phyloP scores from a whole-genome alignment of 2,113 vertebrate species.

The Grus americana region DNA sequence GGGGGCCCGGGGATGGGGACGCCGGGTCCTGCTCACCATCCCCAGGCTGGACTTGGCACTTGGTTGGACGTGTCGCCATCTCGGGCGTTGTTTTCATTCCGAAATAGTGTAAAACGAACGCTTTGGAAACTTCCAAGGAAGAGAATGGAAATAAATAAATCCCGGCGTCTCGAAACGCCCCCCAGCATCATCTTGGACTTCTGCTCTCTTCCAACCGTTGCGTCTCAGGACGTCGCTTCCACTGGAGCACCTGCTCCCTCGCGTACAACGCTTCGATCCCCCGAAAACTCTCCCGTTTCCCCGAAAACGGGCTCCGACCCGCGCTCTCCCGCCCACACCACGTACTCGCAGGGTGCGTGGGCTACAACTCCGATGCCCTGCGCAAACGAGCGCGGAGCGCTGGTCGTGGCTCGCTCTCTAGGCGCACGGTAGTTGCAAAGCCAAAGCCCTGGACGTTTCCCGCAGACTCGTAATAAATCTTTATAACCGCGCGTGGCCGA shows the following conservation, averaged over 20 bases:
- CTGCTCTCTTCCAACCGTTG: not conserved
- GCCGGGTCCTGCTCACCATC: not conserved
- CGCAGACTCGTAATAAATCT: constrained; percentile 87
- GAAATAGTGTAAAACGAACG: not conserved
- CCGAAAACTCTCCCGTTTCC: not conserved
- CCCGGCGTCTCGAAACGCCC: not conserved
- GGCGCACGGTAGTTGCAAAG: constrained; percentile 13
- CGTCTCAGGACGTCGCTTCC: fast-evolving
- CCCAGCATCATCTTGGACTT: not conserved
- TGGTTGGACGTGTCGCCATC: not conserved
- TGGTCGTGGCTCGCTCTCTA: not conserved
- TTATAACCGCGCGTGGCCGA: constrained; percentile 79
- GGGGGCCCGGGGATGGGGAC: not conserved
- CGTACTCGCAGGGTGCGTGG: not conserved
- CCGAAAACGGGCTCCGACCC: not conserved
- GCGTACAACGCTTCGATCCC: not conserved
- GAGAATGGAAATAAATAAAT: not conserved
- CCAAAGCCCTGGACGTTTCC: constrained; percentile 76
- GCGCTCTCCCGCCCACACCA: not conserved
- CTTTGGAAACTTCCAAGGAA: not conserved
- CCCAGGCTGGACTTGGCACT: fast-evolving
- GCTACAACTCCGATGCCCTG: too few relatives aligned
- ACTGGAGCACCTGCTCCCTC: not conserved
- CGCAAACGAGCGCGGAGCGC: not conserved
- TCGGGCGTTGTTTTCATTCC: not conserved